Evolutionary conservation across 2,888 invertebrate genomes (phyloP), one percentile per base, ranked within the genome.

Genomic region (Polydrusus tereticollis): DNA sequence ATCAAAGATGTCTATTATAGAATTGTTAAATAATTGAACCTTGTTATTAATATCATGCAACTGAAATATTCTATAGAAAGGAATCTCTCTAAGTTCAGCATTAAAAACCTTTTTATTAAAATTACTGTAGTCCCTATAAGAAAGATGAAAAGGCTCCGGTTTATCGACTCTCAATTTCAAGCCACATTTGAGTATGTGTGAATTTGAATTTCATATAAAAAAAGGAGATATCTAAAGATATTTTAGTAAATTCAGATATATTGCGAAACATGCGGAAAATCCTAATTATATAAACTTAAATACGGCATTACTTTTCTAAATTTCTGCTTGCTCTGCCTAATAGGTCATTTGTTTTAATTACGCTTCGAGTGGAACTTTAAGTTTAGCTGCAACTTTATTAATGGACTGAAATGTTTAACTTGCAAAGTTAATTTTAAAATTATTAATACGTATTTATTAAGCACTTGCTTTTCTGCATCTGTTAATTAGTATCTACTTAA

Each of bases 331-430:
- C 63, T 62, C 55, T 14, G 62, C 57, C 57, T 69, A 69, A 69
- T 69, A 63, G 57, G 63, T 63, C 62, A 69, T 69, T 69, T 69
- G 58, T 69, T 69, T 69, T 63, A 69, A 63, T 69, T 69, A 63
- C 29, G 47, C 63, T 63, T 57, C 14, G 57, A 69, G 69, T 69
- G 62, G 63, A 69, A 69, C 45, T 55, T 69, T 45, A 18, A 69
- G 62, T 69, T 55, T n/a, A 62, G 62, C 55, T 47, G 47, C 62
- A 41, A 55, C 62, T 62, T 69, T 69, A 69, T 69, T 69, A 57
- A 63, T 63, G 69, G 38, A 41, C 33, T 43, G 55, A 69, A 62
- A 43, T 57, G 43, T 63, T 63, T 36, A 33, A 52, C 55, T 63
- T 52, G 41, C 63, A 21, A 63, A 57, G 57, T 52, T 69, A 69